These are phyloP conservation scores for Calameuta filiformis DNA, from an alignment of 2,888 invertebrate genomes.

Conservation along the genomic window DNA sequence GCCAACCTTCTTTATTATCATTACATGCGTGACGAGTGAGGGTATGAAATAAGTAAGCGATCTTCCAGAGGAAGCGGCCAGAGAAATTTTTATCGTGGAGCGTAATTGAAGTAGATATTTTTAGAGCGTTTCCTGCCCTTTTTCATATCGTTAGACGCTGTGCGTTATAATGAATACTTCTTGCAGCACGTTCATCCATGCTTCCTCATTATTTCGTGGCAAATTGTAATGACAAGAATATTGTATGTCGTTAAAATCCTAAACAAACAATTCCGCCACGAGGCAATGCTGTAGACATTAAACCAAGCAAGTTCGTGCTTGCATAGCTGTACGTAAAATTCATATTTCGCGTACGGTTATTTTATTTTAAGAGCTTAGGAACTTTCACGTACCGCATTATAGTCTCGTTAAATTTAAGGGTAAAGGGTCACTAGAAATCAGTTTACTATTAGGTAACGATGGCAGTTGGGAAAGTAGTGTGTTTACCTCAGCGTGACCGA, in stretches of 20 bases:
- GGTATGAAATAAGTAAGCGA: neutral
- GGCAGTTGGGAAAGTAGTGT: neutral
- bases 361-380: neutral
- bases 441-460: neutral
- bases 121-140: neutral
- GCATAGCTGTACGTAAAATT: neutral
- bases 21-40: neutral
- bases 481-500: neutral
- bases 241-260: neutral
- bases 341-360: neutral
- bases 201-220: neutral
- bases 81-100: neutral
- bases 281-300: neutral
- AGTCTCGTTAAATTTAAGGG: neutral
- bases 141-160: neutral
- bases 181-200: neutral
- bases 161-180: neutral
- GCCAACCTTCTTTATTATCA: neutral
- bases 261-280: neutral
- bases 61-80: neutral
- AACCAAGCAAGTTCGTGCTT: neutral
- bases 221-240: neutral
- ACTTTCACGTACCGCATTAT: neutral
- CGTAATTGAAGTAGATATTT: neutral
- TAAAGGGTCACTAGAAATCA: neutral